Base-by-base conservation (phyloP, 2,888 invertebrate genomes). In the Saturnia pavonia region DNA sequence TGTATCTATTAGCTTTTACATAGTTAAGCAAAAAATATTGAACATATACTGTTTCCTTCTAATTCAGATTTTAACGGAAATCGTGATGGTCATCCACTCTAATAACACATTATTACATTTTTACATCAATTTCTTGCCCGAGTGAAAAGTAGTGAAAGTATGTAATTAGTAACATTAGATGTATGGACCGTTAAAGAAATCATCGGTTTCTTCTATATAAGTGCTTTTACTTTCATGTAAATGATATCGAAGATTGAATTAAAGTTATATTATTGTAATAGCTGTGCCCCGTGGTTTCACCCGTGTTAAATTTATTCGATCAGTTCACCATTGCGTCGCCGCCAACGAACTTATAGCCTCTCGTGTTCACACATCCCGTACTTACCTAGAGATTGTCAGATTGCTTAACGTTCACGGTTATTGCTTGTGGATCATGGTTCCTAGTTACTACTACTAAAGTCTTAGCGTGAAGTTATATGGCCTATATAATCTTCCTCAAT, bases 141-240 rank as follows among this genome's bases (percentile, higher is more conserved):
- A 71, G 78, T 75, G 82, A 84, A 80, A 85, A 82, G 78, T 73
- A 73, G 87, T 83, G 88, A 90, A 89, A 90, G 90, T 87, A 76
- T 81, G 77, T 81, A 83, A 83, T 85, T 80, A 83, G 76, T 82
- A 81, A 81, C 76, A 77, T 78, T 71, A 82, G 74, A 78, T 70
- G 76, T 75, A 80, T 74, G 73, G 76, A 74, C 74, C 80, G 80
- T 81, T 81, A 80, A 80, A 80, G 78, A 80, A 81, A 80, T 78
- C 63, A 76, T 74, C 73, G 71, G 69, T 34, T 67, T 72, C 69
- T 69, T 69, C 45, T 54, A 57, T 60, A 48, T 42, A 25, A 14
- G 19, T 22, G 63, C 71, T 65, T 63, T 70, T 70, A 70, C 70
- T 70, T 70, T 70, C 70, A 54, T 65, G 65, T 34, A 65, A n/a